Evolutionary conservation across 1,140 invertebrate species (phyloP), one percentile per base, ranked within the genome.

Genomic region (Neomicropteryx cornuta): DNA sequence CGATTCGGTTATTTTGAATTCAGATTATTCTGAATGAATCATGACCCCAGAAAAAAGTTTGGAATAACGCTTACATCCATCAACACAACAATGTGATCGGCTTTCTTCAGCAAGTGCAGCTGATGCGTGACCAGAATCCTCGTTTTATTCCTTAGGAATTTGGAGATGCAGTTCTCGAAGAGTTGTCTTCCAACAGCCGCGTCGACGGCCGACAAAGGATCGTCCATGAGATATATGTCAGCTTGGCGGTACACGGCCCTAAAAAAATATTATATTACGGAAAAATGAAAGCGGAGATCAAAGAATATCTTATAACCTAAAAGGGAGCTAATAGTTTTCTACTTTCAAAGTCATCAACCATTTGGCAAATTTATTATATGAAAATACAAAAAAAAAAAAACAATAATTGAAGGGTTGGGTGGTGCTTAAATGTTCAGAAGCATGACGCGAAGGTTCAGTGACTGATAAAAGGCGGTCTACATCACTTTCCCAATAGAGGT

Each of bases 221-320:
- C 84, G 49, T 87, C 84, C 6, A 87, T 54, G 1, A 87, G 55
- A 46, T 84, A 86, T 31, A 86, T 70, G 47, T 87, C 83, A 0
- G 79, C 76, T 30, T 82, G 55, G 39, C 72, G 60, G 38, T 80
- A 80, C 2, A 79, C 61, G 3, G 73, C 68, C 45, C 79, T n/a
- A n/a, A n/a, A n/a, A n/a, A n/a, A n/a, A n/a, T 68, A 0, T 78
- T 73, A 29, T 91, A 61, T 44, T 70, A 56, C 18, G 20, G 28
- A 3, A 14, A 39, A 33, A 17, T n/a, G n/a, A n/a, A n/a, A n/a
- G n/a, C n/a, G n/a, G 18, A 16, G 17, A 23, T 37, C 27, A 31
- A 14, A 21, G 20, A 23, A 23, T 23, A 36, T 23, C 3, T 3
- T 20, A 3, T 27, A 27, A 27, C 8, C 8, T n/a, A 8, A 27